Conservation (phyloP, 2,113 vertebrate species). For the Eubucco bourcierii region DNA sequence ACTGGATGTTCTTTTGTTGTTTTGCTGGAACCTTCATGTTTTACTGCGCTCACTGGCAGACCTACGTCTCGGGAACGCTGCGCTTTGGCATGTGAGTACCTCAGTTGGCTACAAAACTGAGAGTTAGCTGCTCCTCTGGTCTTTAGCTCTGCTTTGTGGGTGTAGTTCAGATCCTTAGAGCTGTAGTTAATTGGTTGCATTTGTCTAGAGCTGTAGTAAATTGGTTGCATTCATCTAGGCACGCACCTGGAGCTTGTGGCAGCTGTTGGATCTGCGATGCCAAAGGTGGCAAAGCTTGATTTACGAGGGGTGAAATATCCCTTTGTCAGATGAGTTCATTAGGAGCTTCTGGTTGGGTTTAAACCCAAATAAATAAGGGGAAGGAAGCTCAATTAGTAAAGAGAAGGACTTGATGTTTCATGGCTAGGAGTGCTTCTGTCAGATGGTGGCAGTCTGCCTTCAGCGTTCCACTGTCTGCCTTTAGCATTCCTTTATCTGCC, state of each 20-base stretch:
- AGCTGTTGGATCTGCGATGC: neutral
- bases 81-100: conserved; percentile 97
- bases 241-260: neutral
- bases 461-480: neutral
- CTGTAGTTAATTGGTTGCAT: neutral
- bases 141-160: neutral
- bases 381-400: too few species aligned
- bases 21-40: conserved; percentile 99
- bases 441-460: neutral
- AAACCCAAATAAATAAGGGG: neutral
- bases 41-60: conserved; percentile 99
- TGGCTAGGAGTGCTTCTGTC: neutral
- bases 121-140: neutral
- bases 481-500: neutral
- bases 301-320: neutral
- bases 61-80: conserved; percentile 95
- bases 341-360: neutral
- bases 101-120: neutral
- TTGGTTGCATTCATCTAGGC: too few species aligned
- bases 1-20: conserved; percentile 99
- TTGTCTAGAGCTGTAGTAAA: neutral
- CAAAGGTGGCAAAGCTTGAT: neutral
- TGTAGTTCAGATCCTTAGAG: neutral
- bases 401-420: neutral
- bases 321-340: neutral